Evolutionary conservation across 1,140 invertebrate species (phyloP), one percentile per base, ranked within the genome.

Genomic region (Choristoneura fumiferana): DNA sequence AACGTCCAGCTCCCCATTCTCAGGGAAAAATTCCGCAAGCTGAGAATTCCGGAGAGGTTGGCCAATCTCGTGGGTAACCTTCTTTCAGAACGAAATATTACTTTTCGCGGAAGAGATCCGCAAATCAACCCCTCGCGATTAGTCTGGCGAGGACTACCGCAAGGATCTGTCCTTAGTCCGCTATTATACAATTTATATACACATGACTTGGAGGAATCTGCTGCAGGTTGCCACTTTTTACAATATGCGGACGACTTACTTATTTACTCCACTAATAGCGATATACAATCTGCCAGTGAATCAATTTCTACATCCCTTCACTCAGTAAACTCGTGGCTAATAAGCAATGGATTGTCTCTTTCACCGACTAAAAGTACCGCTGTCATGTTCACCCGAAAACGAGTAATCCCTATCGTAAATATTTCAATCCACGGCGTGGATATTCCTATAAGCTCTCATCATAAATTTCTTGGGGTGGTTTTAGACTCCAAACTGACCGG

Each of bases 221-320:
- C 8, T n/a, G 10, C 4, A 14, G 15, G 22, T 1, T 18, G 15
- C 10, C 15, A 49, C 10, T n/a, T 49, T n/a, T 17, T 49, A 4
- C 43, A 49, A 29, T 49, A 49, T 29, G 43, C 43, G 1, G 43
- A 49, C 9, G 43, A 49, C 10, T 22, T 49, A 9, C 15, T 49
- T 4, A 22, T 49, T 10, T 39, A 39, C n/a, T 39, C 37, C n/a
- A 2, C 8, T 1, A 39, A 39, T 13, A 39, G 8, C 10, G n/a
- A 18, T 22, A n/a, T 49, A 1, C 5, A 4, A 5, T 18, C 15
- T 10, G 22, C 22, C 1, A 4, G 43, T n/a, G 43, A 49, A n/a
- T 3, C 15, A 18, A 8, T 49, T 1, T 14, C 10, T 49, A 29
- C n/a, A 2, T 18, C 15, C 10, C 22, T 49, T 5, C 1, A 22